phyloP scores from a whole-genome alignment of 2,113 vertebrate genomes.

The Pipra filicauda region DNA sequence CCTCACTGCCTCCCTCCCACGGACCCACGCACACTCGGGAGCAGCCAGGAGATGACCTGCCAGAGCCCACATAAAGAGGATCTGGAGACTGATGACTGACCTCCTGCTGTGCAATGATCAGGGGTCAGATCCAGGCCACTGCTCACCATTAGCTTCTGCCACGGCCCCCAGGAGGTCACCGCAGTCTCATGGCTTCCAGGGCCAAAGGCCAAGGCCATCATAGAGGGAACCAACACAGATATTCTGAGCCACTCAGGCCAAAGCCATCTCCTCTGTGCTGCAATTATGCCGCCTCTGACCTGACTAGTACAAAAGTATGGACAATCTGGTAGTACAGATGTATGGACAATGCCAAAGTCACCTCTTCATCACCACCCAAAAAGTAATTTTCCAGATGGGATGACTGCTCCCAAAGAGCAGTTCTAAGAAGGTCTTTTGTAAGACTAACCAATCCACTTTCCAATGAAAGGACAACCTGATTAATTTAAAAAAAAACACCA shows the following conservation, averaged over 20 bases:
- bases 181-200: not conserved
- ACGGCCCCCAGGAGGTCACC: not conserved
- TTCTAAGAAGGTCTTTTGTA: not conserved
- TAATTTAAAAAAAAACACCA: not conserved
- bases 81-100: not conserved
- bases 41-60: not conserved
- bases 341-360: not conserved
- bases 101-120: not conserved
- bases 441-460: not conserved
- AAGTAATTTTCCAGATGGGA: not conserved
- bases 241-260: not conserved
- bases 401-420: not conserved
- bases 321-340: not conserved
- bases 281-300: not conserved
- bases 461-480: not conserved
- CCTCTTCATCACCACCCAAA: not conserved
- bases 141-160: not conserved
- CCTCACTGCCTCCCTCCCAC: not conserved
- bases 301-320: not conserved
- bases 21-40: not conserved
- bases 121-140: not conserved
- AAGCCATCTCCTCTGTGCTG: not conserved
- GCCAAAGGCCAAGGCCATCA: not conserved
- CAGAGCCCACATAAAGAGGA: not conserved
- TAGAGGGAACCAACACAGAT: not conserved